These are phyloP conservation scores for Latrodectus hesperus DNA, from an alignment of 2,888 invertebrate species.

Conservation along the genomic window DNA sequence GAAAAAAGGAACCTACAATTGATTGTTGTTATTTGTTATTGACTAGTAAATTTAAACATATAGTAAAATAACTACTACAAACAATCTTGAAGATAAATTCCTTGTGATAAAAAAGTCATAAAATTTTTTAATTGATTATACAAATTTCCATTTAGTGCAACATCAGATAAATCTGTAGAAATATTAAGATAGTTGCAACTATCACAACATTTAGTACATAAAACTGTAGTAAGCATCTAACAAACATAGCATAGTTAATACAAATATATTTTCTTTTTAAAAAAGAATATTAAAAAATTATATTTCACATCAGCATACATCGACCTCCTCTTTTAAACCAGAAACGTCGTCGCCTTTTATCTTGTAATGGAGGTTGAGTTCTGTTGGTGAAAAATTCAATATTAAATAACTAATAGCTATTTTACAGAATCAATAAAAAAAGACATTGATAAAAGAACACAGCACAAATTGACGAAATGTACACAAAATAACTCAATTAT, in stretches of 20 bases:
- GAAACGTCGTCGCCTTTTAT: slow-evolving; percentile 64
- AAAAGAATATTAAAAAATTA: slow-evolving; percentile 2
- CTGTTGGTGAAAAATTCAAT: slow-evolving; percentile 13
- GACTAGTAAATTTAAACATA: background rate
- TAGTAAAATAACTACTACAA: background rate
- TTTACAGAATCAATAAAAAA: no score
- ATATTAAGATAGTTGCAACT: slow-evolving; percentile 13
- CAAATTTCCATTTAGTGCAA: background rate
- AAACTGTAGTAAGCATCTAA: slow-evolving; percentile 41
- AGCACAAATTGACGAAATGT: no score
- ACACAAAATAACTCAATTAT: no score
- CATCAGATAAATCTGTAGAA: background rate
- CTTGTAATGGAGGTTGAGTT: slow-evolving; percentile 61
- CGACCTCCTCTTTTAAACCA: slow-evolving; percentile 40
- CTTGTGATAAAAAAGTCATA: background rate
- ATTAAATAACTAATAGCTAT: background rate
- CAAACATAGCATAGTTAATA: slow-evolving; percentile 24
- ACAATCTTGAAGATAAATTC: background rate
- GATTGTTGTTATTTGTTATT: background rate
- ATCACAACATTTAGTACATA: slow-evolving; percentile 26
- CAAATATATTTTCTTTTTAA: slow-evolving; percentile 28
- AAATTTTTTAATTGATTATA: background rate
- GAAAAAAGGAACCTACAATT: no score
- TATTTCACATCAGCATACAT: slow-evolving; percentile 52
- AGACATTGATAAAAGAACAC: no score